Evolutionary conservation across 1,140 invertebrate genomes (phyloP).

Genomic region (Drosophila nikananu): DNA sequence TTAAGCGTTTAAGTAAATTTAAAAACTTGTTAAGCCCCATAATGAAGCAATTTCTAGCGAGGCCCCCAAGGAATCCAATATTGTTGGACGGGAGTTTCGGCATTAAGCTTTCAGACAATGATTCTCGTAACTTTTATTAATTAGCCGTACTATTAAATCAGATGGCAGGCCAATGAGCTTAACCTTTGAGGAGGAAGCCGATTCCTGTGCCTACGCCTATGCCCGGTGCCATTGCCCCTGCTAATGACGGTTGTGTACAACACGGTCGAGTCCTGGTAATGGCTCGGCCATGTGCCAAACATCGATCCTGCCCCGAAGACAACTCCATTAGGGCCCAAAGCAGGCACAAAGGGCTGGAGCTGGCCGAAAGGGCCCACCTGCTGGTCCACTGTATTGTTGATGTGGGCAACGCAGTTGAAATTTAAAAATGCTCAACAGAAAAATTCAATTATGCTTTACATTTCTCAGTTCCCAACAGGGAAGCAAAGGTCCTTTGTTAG

Average conservation of each 20-base stretch:
- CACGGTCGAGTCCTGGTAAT: constrained; percentile 50
- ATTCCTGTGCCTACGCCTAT: neutral
- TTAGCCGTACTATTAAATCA: constrained; percentile 59
- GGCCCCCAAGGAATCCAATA: constrained; percentile 20
- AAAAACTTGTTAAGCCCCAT: constrained; percentile 76
- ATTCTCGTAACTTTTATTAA: constrained; percentile 66
- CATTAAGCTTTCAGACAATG: constrained; percentile 42
- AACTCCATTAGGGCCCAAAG: constrained; percentile 61
- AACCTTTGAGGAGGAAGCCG: constrained; percentile 34
- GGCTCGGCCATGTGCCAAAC: constrained; percentile 54
- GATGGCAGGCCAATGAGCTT: constrained; percentile 38
- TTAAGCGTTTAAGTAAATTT: constrained; percentile 81
- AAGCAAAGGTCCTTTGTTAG: constrained; percentile 3
- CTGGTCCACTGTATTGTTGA: constrained; percentile 30
- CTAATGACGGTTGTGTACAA: constrained; percentile 44
- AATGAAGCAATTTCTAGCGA: constrained; percentile 70
- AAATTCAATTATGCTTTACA: constrained; percentile 71
- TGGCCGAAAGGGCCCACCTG: constrained; percentile 36
- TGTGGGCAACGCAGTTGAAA: constrained; percentile 36
- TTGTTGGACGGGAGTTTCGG: constrained; percentile 2
- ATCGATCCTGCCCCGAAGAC: constrained; percentile 36
- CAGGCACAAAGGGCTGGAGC: constrained; percentile 31
- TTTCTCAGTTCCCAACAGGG: constrained; percentile 17
- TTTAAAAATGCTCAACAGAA: constrained; percentile 72
- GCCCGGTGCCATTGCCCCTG: neutral